These are phyloP conservation scores for Sarcophilus harrisii DNA, from an alignment of 2,797 vertebrate genomes.

Conservation along the genomic window DNA sequence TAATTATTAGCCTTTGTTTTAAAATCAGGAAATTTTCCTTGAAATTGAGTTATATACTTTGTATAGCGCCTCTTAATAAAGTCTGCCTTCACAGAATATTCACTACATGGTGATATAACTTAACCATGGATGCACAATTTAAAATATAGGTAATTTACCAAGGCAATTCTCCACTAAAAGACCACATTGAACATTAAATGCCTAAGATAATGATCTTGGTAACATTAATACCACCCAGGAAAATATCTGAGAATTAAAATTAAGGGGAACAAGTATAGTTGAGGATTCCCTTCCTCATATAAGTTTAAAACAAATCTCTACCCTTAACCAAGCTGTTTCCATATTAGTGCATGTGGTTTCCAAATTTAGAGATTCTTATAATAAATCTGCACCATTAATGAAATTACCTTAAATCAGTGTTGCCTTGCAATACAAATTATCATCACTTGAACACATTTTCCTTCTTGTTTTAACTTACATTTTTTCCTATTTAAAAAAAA, in stretches of 20 bases:
- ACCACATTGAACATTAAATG: slow-evolving; percentile 29
- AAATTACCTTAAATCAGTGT: slow-evolving; percentile 64
- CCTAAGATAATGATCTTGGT: slow-evolving; percentile 42
- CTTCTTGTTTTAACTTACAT: slow-evolving; percentile 40
- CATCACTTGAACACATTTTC: slow-evolving; percentile 65
- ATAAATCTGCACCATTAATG: slow-evolving; percentile 68
- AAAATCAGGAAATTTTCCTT: not conserved
- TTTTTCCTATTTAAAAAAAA: slow-evolving; percentile 55
- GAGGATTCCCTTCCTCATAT: slow-evolving; percentile 62
- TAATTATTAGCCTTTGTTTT: not conserved
- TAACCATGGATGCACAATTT: not conserved
- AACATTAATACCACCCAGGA: slow-evolving; percentile 19
- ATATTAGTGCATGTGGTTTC: slow-evolving; percentile 69
- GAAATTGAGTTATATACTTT: not conserved
- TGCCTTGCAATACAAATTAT: slow-evolving; percentile 70
- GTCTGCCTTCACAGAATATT: not conserved
- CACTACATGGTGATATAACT: slow-evolving; percentile 15
- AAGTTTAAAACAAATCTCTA: slow-evolving; percentile 66
- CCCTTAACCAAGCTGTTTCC: slow-evolving; percentile 61
- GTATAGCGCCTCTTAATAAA: not conserved
- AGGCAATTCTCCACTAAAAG: slow-evolving; percentile 40
- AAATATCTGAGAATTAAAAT: slow-evolving; percentile 57
- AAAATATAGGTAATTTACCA: slow-evolving; percentile 40
- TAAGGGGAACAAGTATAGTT: slow-evolving; percentile 64
- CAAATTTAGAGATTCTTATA: slow-evolving; percentile 64